Percentiles rank a stretch among this genome's conserved stretches.
phyloP scores from a whole-genome alignment of 64 coral and sea anemone species.

The Stichodactyla helianthus region DNA sequence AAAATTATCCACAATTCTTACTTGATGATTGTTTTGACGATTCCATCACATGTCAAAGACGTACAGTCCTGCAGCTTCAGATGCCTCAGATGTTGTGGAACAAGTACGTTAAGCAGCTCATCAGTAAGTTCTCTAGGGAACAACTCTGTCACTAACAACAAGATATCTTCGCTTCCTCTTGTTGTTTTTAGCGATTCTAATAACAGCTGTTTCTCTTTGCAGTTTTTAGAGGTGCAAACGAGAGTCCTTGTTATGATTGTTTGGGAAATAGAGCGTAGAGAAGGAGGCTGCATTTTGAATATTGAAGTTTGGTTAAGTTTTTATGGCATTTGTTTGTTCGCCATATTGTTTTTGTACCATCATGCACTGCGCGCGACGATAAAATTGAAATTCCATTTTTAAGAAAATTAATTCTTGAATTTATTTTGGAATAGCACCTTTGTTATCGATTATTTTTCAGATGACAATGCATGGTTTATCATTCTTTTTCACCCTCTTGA shows the following conservation, averaged over 20 bases:
- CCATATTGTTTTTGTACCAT: slow-evolving; percentile 4
- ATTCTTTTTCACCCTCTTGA: too few species aligned
- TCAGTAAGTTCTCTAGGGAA: slow-evolving; percentile 50
- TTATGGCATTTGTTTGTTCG: not conserved
- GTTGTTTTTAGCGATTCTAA: slow-evolving; percentile 16
- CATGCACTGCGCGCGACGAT: not conserved
- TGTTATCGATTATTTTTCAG: too few species aligned
- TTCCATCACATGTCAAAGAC: slow-evolving; percentile 32
- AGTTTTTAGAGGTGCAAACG: slow-evolving; percentile 36
- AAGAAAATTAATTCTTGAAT: not conserved
- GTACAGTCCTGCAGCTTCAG: slow-evolving; percentile 33
- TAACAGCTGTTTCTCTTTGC: slow-evolving; percentile 9
- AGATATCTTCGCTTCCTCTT: slow-evolving; percentile 35
- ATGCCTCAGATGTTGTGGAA: slow-evolving; percentile 41
- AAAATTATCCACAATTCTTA: not conserved
- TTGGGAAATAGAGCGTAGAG: slow-evolving; percentile 13
- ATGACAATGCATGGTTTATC: too few species aligned
- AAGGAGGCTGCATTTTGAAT: slow-evolving; percentile 38
- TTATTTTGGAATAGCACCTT: too few species aligned
- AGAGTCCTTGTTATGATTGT: slow-evolving; percentile 32
- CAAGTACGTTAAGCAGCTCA: slow-evolving; percentile 20
- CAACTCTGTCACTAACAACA: slow-evolving; percentile 28
- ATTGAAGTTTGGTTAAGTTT: not conserved
- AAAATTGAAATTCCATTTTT: too few species aligned
- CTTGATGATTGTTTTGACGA: slow-evolving; percentile 28